Evolutionary conservation across 2,797 vertebrate genomes (phyloP), one percentile per base, ranked within the genome.

Genomic region (Siniperca scherzeri): DNA sequence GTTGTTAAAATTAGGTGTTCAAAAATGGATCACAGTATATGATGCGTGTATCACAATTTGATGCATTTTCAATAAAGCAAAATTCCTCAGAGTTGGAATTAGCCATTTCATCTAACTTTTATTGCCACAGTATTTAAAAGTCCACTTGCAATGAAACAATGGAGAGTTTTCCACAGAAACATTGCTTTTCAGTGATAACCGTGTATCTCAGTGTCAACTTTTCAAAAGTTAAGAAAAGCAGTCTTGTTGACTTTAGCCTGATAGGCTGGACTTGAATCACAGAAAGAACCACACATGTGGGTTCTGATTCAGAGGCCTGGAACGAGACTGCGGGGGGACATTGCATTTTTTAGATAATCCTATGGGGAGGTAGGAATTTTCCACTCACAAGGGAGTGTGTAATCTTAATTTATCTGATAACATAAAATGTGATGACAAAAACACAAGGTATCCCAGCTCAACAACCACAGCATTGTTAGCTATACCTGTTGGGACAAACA

Each of bases 371-470:
- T 3, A 72, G 70, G 72, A 78, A 46, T 70, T 52, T 82, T 73
- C 77, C 74, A 64, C 16, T 48, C 62, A 67, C 61, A 53, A 16
- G 69, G 50, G 46, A 70, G 46, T 52, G 42, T 81, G 38, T 36
- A 77, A 88, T 87, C 67, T 33, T 70, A 68, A 68, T 36, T 74
- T 68, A 84, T 82, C 75, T 75, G 69, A 89, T 88, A 75, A 64
- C 44, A 76, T 22, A 38, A 60, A 61, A 73, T 19, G 53, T 50
- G 62, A 68, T 1, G 38, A 83, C 69, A 81, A 76, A 83, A 74
- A 50, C 65, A 55, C 9, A 0, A 53, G 30, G 69, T 80, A 52
- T 21, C 44, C 77, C 50, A 48, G 42, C 53, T 67, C 38, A 64
- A 77, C 77, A 78, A 68, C 14, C 81, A 25, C 22, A 0, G 5